Evolutionary conservation across 2,888 invertebrate species (phyloP), one percentile per base, ranked within the genome.

Genomic region (Aelia acuminata): DNA sequence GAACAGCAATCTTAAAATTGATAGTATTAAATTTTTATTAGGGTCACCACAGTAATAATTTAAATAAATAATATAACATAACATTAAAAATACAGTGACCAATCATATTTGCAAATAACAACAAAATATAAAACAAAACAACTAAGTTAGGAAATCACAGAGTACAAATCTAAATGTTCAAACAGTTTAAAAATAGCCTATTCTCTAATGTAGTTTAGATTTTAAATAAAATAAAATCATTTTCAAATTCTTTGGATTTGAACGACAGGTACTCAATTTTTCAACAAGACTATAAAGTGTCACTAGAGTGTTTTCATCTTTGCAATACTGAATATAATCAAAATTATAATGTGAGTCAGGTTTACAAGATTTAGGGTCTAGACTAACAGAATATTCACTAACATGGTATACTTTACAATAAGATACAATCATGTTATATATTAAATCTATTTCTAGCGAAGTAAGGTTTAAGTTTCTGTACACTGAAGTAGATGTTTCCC

Each of bases 331-430:
- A 31, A 63, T 63, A 48, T 87, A 87, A 87, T 87, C 57, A 70
- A 70, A 87, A 57, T 87, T 63, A 87, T 63, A 87, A 26, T 43
- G 7, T 3, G 39, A 39, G 57, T 87, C 87, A 87, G 35, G 87
- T 35, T 70, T 87, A 31, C 48, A 63, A 1, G 35, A 70, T 22
- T 20, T 35, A 49, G 31, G 49, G n/a, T 70, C 63, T 5, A 47
- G 39, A 22, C 15, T n/a, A 5, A 31, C 20, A 39, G 35, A 13
- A 57, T n/a, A 35, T 39, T 87, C 87, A 13, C 39, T 43, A 18
- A 87, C 26, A 87, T 87, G 87, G 31, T 70, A 87, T 18, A 63
- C 13, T 70, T 43, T 63, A 48, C 87, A 87, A 53, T 87, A 87
- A 47, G 70, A 63, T 43, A 26, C 20, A 26, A 87, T 35, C 87